Conservation (phyloP, 2,797 vertebrate genomes). For the Sebastolobus alascanus region DNA sequence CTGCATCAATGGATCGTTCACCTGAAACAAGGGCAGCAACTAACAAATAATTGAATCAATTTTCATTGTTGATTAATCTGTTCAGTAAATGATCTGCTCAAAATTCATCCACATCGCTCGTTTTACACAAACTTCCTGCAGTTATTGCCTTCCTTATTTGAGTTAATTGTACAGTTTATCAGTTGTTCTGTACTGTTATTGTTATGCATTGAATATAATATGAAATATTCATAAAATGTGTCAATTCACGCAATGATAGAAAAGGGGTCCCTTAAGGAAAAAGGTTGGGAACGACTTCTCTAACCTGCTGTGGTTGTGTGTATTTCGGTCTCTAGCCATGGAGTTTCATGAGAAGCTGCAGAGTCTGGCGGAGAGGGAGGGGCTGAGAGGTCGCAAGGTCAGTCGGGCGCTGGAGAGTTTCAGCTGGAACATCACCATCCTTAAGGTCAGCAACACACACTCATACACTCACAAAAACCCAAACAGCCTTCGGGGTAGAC, state of each 20-base stretch:
- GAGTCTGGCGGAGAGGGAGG: constrained; percentile 90
- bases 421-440: constrained; percentile 97
- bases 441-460: constrained; percentile 87
- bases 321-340: constrained; percentile 86
- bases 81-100: too few relatives aligned
- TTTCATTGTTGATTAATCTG: too few relatives aligned
- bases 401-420: constrained; percentile 94
- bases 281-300: not conserved
- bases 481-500: constrained; percentile 5
- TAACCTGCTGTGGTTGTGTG: constrained; percentile 8
- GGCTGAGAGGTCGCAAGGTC: constrained; percentile 93
- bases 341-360: constrained; percentile 94
- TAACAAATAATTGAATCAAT: too few relatives aligned
- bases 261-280: too few relatives aligned
- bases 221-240: too few relatives aligned
- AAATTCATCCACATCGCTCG: accelerated
- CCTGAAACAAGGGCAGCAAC: too few relatives aligned
- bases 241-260: too few relatives aligned
- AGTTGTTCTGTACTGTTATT: too few relatives aligned
- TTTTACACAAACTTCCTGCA: too few relatives aligned
- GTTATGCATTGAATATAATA: too few relatives aligned
- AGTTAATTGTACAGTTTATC: too few relatives aligned
- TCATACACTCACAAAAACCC: not conserved
- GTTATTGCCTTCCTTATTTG: accelerated
- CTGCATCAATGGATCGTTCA: too few relatives aligned